A percentile compares a stretch with the other conserved stretches of the same genome.
Conservation (phyloP, 2,797 vertebrate species). For the Sebastes aleutianus region DNA sequence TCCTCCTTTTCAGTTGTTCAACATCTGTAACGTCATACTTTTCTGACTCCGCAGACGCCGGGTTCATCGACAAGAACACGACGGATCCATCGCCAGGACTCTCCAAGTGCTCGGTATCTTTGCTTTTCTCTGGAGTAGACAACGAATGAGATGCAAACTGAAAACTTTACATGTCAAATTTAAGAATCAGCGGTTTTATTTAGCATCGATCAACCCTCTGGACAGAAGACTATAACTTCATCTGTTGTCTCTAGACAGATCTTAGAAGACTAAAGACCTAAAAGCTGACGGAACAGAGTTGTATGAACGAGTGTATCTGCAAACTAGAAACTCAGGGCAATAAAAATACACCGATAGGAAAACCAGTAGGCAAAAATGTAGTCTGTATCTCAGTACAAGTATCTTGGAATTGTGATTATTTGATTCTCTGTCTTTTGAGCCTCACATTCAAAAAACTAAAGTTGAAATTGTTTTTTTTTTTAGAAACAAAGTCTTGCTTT, state of each 20-base stretch:
- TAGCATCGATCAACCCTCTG: background rate
- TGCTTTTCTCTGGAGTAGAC: conserved; percentile 75
- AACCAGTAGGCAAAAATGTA: background rate
- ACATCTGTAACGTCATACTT: conserved; percentile 72
- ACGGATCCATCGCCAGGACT: conserved; percentile 79
- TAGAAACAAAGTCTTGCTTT: too few species aligned
- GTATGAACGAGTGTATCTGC: background rate
- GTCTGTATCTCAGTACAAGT: too few species aligned
- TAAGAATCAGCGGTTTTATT: background rate
- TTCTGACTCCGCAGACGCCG: conserved; percentile 80
- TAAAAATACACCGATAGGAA: background rate
- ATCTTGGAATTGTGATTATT: too few species aligned
- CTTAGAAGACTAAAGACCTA: background rate
- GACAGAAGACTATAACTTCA: background rate
- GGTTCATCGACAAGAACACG: conserved; percentile 67
- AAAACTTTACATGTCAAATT: background rate
- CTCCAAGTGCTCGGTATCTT: conserved; percentile 84
- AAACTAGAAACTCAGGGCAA: background rate
- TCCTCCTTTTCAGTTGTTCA: conserved; percentile 76
- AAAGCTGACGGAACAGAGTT: background rate
- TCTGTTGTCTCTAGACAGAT: background rate
- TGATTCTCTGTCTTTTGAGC: too few species aligned
- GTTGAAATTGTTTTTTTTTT: too few species aligned
- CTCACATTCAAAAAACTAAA: too few species aligned
- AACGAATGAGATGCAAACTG: background rate